Evolutionary conservation across 1,140 invertebrate species (phyloP).

Genomic region (Lasioglossum albipes): DNA sequence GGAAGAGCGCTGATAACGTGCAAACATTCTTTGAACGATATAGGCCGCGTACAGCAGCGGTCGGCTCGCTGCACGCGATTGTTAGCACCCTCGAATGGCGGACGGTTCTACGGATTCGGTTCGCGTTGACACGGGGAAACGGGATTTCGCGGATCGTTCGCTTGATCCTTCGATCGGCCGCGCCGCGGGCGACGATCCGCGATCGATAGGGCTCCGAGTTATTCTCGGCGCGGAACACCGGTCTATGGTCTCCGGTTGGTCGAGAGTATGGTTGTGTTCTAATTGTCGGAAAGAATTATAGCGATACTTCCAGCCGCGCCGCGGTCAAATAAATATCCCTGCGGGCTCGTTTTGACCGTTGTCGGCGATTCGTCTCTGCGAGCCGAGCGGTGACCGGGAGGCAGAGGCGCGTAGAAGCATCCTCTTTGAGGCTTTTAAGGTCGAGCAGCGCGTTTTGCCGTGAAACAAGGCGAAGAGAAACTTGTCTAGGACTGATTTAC

Average conservation of each 20-base stretch:
- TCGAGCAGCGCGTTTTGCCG: constrained; percentile 50
- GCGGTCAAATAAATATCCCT: constrained; percentile 18
- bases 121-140: not conserved
- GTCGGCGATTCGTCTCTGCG: constrained; percentile 30
- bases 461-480: constrained; percentile 69
- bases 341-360: constrained; percentile 19
- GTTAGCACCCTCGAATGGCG: constrained; percentile 3
- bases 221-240: not conserved
- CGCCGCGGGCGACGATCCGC: not conserved
- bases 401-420: not conserved
- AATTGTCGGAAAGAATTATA: constrained; percentile 19
- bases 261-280: not conserved
- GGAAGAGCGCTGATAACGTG: constrained; percentile 48
- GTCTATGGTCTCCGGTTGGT: not conserved
- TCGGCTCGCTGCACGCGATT: constrained; percentile 48
- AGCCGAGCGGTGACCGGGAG: not conserved
- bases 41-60: constrained; percentile 21
- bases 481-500: constrained; percentile 74
- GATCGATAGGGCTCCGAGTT: not conserved
- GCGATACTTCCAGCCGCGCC: not conserved
- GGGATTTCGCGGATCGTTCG: not conserved
- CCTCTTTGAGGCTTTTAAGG: constrained; percentile 57
- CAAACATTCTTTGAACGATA: constrained; percentile 32
- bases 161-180: not conserved
- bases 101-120: not conserved